Conservation (phyloP, 1,140 invertebrate genomes). For the Euura saliciscinereae region DNA sequence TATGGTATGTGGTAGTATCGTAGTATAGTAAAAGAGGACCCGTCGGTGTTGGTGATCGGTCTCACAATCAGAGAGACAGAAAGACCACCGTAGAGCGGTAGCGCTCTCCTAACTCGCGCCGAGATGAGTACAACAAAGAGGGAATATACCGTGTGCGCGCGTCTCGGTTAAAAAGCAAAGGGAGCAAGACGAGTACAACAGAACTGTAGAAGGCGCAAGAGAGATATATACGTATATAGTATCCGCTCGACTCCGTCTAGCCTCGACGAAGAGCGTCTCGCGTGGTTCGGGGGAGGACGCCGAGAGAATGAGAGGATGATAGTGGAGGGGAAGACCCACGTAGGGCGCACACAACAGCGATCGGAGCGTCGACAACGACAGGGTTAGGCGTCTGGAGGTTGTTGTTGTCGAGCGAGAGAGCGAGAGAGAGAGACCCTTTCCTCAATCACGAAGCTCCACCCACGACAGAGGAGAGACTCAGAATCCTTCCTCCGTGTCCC, state of each 20-base stretch:
- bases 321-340: background rate
- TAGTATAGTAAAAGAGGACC: no score
- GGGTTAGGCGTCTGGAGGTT: background rate
- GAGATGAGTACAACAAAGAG: no score
- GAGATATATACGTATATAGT: no score
- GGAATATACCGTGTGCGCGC: no score
- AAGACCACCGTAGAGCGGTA: constrained; percentile 33
- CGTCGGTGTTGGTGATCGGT: no score
- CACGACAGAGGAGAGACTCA: background rate
- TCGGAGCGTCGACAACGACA: background rate
- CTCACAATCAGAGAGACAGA: constrained; percentile 24
- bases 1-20: no score
- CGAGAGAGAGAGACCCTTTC: constrained; percentile 7
- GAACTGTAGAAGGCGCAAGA: no score
- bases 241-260: no score
- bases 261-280: no score
- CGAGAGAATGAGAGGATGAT: background rate
- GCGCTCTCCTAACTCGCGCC: constrained; percentile 10
- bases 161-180: no score
- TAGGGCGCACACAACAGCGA: background rate
- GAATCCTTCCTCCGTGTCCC: background rate
- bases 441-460: constrained; percentile 3
- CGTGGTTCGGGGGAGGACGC: no score
- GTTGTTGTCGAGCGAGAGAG: background rate
- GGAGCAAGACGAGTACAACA: no score